Evolutionary conservation across 2,113 vertebrate species (phyloP).

Genomic region (Triplophysa rosa): DNA sequence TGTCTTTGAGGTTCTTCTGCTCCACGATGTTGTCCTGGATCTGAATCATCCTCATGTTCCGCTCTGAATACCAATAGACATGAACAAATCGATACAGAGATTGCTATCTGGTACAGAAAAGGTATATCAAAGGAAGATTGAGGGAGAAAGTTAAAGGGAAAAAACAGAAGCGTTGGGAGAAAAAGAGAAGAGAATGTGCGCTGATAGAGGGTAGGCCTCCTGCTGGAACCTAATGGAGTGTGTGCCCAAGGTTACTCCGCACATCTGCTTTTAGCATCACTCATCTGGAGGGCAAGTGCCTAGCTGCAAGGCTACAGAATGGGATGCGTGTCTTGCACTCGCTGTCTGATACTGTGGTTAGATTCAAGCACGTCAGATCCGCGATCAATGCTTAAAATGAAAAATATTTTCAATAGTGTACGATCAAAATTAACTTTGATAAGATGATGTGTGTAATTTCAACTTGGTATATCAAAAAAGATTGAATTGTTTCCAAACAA

Average conservation of each 20-base stretch:
- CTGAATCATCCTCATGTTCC: slow-evolving; percentile 99
- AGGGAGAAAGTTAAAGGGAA: neutral
- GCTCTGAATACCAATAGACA: slow-evolving; percentile 79
- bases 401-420: no score
- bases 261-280: slow-evolving; percentile 54
- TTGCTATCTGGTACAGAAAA: slow-evolving; percentile 61
- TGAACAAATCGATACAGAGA: slow-evolving; percentile 65
- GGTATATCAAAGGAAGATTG: slow-evolving; percentile 39
- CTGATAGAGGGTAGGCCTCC: slow-evolving; percentile 56
- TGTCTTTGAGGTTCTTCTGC: slow-evolving; percentile 97
- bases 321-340: slow-evolving; percentile 41
- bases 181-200: slow-evolving; percentile 25
- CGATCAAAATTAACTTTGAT: no score
- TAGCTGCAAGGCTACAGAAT: slow-evolving; percentile 41
- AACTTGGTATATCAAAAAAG: no score
- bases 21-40: slow-evolving; percentile 99
- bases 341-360: slow-evolving; percentile 24
- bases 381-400: neutral
- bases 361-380: slow-evolving; percentile 20
- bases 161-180: slow-evolving; percentile 10
- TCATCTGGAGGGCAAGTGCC: slow-evolving; percentile 49
- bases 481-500: no score
- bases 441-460: no score
- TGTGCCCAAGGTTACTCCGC: slow-evolving; percentile 65
- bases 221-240: slow-evolving; percentile 55